Percentiles rank a stretch among this genome's conserved stretches.
These are phyloP conservation scores for Cossypha dichroa DNA, from an alignment of 2,797 vertebrate species.

Conservation along the genomic window DNA sequence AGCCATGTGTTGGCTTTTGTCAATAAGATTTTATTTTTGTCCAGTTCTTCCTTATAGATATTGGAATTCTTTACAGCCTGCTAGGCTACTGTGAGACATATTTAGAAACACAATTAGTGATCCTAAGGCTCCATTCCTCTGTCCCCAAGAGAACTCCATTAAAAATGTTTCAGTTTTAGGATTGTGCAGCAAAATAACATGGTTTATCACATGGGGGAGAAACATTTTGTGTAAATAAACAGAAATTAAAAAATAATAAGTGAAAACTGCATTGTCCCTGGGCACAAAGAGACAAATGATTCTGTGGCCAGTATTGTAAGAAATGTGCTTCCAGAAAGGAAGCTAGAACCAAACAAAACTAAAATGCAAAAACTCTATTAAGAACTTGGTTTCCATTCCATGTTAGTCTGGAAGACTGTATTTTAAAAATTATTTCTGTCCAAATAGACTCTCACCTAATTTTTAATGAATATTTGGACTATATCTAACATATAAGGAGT, in stretches of 20 bases:
- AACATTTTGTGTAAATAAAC: neutral
- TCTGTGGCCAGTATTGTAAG: neutral
- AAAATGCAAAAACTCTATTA: neutral
- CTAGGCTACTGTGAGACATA: neutral
- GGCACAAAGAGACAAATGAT: neutral
- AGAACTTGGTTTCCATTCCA: neutral
- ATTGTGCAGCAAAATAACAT: neutral
- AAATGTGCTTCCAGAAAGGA: neutral
- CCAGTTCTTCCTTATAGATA: neutral
- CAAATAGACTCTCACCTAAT: neutral
- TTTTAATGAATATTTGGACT: neutral
- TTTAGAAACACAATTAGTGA: slow-evolving; percentile 20
- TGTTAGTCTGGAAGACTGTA: neutral
- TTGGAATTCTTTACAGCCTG: neutral
- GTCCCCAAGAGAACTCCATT: neutral
- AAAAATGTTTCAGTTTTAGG: neutral
- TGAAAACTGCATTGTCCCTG: neutral
- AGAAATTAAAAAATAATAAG: neutral
- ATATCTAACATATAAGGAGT: neutral
- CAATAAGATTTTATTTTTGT: slow-evolving; percentile 7
- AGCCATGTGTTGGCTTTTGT: neutral
- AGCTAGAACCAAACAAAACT: neutral
- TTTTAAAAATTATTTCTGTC: neutral
- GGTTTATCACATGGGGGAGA: neutral
- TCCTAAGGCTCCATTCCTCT: neutral